Evolutionary conservation across 2,797 vertebrate species (phyloP).

Genomic region (Luscinia megarhynchos): DNA sequence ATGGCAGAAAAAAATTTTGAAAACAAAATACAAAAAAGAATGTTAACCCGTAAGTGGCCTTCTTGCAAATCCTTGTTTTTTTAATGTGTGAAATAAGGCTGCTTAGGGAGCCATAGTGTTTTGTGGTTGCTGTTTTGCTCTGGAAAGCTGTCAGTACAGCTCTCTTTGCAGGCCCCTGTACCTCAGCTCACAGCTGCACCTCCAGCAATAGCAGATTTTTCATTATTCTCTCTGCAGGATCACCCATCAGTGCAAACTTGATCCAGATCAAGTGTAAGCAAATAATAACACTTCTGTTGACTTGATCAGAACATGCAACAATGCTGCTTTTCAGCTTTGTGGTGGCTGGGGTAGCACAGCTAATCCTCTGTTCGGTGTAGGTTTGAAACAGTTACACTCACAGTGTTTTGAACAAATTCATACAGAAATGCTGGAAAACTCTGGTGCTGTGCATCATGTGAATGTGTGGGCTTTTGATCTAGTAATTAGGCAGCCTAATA

Average conservation of each 20-base stretch:
- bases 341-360: not conserved
- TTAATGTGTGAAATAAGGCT: not conserved
- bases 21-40: not conserved
- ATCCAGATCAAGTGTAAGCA: not conserved
- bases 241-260: not conserved
- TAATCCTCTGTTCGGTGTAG: not conserved
- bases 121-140: not conserved
- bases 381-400: not conserved
- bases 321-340: constrained; percentile 35
- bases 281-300: constrained; percentile 26
- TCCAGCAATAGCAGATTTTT: not conserved
- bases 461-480: not conserved
- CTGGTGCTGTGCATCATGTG: not conserved
- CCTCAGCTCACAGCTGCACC: not conserved
- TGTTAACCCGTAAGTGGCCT: not conserved
- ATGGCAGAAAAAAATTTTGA: not conserved
- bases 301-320: not conserved
- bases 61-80: not conserved
- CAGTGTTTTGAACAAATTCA: not conserved
- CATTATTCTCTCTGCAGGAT: not conserved
- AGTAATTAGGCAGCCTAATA: not conserved
- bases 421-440: not conserved
- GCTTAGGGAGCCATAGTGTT: not conserved
- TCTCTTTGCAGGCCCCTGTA: not conserved
- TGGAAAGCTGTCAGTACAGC: not conserved